Base-by-base conservation (phyloP, 2,888 invertebrate genomes). In the Blomia tropicalis region DNA sequence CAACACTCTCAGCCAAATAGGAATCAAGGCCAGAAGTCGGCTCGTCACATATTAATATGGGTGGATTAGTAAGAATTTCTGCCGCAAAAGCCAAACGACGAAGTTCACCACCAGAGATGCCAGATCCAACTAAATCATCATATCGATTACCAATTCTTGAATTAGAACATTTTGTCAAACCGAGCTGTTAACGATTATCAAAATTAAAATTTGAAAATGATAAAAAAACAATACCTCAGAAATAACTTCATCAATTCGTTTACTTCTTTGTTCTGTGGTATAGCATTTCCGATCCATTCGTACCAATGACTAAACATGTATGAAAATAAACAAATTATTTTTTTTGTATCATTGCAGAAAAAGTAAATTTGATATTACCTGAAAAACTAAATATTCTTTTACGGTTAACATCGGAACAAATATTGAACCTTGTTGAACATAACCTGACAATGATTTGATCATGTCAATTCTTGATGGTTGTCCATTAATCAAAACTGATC, bases 11-110 rank as follows among this genome's bases (percentile, higher is more conserved):
- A 0, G 96, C 95, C 90, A 93, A 95, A 71, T 87, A 93, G 0
- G 93, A 91, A 74, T 96, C 96, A 62, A 96, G 77, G 1, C 95
- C 92, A 0, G 92, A 92, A 0, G 95, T 96, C 0, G 95, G 95
- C 71, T 96, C 96, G 71, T 96, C 96, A 73, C 93, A 95, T 73
- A 96, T 89, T 80, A 96, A 82, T 51, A 96, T 77, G 0, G 89
- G 84, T 0, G 96, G 96, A 77, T 96, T 88, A 0, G 92, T 95
- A 47, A 95, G 77, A 2, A 92, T 84, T 83, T 96, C 96, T n/a
- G 92, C 87, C 22, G 95, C 96, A 73, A 98, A 93, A 0, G 93
- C 87, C 14, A 96, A 77, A 63, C 95, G 79, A 73, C 93, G 93
- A 79, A 85, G 85, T 76, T 96, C 96, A 0, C 98, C 96, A 0